A percentile compares a stretch with the other conserved stretches of the same genome.
These are phyloP conservation scores for Chrysolina americana DNA, from an alignment of 2,888 invertebrate species.

Conservation along the genomic window DNA sequence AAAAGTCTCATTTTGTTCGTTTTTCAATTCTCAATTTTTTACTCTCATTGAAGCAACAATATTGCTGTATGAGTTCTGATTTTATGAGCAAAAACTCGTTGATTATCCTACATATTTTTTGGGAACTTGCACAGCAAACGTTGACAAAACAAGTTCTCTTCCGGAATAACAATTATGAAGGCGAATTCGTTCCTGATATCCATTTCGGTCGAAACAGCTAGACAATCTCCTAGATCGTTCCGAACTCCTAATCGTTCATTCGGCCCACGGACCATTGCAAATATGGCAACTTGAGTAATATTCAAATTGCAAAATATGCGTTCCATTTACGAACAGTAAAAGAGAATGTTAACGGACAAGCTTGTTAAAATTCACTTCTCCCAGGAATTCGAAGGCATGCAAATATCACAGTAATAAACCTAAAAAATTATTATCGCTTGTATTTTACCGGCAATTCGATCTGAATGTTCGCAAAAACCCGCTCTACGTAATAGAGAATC, in stretches of 20 bases:
- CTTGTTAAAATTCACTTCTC: constrained; percentile 35
- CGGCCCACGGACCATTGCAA: constrained; percentile 37
- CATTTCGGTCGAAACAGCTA: background rate
- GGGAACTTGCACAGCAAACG: too few species aligned
- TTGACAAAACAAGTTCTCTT: background rate
- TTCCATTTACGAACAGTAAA: constrained; percentile 45
- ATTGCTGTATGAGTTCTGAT: too few species aligned
- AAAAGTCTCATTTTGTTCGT: too few species aligned
- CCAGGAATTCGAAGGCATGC: constrained; percentile 27
- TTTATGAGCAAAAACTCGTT: too few species aligned
- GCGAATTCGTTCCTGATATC: background rate
- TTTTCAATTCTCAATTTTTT: too few species aligned
- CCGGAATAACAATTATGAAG: background rate
- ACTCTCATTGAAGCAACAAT: too few species aligned
- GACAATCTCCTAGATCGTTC: constrained; percentile 16
- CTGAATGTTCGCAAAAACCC: constrained; percentile 37
- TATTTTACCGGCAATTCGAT: constrained; percentile 25
- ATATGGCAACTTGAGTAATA: constrained; percentile 42
- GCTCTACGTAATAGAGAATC: constrained; percentile 37
- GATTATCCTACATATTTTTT: too few species aligned
- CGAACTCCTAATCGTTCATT: constrained; percentile 5
- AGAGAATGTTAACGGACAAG: constrained; percentile 48
- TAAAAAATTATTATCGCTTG: background rate
- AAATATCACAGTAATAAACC: constrained; percentile 26
- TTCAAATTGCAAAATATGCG: constrained; percentile 50